Conservation (phyloP, 1,140 invertebrate species). For the Galleria mellonella region DNA sequence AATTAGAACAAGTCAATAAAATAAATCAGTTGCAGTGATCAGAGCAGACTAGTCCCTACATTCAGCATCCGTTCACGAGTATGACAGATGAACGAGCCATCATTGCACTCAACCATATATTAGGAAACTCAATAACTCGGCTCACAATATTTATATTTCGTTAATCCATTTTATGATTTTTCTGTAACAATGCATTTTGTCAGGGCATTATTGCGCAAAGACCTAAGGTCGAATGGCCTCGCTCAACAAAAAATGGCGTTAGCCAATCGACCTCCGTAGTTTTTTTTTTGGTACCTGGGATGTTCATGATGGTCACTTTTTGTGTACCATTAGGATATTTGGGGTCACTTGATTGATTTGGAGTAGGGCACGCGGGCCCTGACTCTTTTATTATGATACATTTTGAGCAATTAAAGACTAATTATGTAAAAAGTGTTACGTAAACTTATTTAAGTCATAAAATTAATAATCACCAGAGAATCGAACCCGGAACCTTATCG, state of each 20-base stretch:
- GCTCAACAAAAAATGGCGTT: constrained; percentile 24
- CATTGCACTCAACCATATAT: no score
- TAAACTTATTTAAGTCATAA: no score
- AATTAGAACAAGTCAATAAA: no score
- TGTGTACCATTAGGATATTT: constrained; percentile 27
- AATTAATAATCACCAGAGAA: no score
- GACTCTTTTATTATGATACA: background rate
- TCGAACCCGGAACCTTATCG: no score
- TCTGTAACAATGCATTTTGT: background rate
- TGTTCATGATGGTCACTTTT: constrained; percentile 15
- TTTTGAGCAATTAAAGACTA: background rate
- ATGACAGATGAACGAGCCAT: no score
- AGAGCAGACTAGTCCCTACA: no score
- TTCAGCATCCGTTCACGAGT: no score
- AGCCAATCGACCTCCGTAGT: constrained; percentile 25
- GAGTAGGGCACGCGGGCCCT: constrained; percentile 13
- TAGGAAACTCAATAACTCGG: no score
- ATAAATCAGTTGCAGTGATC: no score
- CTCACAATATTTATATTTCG: no score
- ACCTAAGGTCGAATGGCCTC: constrained; percentile 17
- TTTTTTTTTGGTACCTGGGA: constrained; percentile 21
- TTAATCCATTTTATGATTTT: constrained; percentile 5
- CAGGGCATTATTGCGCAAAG: constrained; percentile 4
- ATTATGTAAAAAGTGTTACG: no score
- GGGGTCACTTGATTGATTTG: constrained; percentile 17